A percentile compares a stretch with the other conserved stretches of the same genome.
Evolutionary conservation across 2,888 invertebrate genomes (phyloP).

Genomic region (Lissonota sp.): DNA sequence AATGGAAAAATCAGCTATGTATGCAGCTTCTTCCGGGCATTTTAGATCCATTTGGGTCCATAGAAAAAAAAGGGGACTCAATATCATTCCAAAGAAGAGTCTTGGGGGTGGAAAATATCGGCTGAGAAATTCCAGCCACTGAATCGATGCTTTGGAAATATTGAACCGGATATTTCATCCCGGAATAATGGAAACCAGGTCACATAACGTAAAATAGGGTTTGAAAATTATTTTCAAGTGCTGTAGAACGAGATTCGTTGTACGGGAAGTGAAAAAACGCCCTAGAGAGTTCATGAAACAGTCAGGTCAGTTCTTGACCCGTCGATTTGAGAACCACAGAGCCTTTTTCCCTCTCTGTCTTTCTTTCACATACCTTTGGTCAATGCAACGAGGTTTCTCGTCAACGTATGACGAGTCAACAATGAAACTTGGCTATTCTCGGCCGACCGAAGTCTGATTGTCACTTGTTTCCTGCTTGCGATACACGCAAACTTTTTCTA

Average conservation of each 20-base stretch:
- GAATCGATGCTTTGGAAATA: not conserved
- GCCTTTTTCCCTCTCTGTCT: not conserved
- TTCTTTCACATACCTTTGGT: constrained; percentile 67
- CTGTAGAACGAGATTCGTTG: constrained; percentile 31
- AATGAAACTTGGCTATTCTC: constrained; percentile 74
- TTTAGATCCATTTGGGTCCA: constrained; percentile 34
- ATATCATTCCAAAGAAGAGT: not conserved
- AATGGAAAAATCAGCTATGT: constrained; percentile 32
- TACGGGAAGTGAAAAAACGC: constrained; percentile 11
- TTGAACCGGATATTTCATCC: not conserved
- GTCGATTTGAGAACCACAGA: constrained; percentile 62
- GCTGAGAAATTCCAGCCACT: not conserved
- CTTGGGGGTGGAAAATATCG: not conserved
- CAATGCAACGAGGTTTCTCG: constrained; percentile 65
- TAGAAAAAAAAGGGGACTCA: not conserved
- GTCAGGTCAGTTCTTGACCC: constrained; percentile 69
- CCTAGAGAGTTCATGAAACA: constrained; percentile 43
- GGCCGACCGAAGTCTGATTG: constrained; percentile 75
- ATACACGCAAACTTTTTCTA: constrained; percentile 57
- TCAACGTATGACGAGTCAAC: constrained; percentile 77
- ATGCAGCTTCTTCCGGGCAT: constrained; percentile 38
- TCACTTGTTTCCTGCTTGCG: constrained; percentile 81
- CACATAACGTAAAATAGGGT: constrained; percentile 4
- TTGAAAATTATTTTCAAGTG: constrained; percentile 17
- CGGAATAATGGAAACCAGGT: constrained; percentile 3